A percentile compares a stretch with the other conserved stretches of the same genome.
These are phyloP conservation scores for Cyphomyrus discorhynchus DNA, from an alignment of 2,113 vertebrate genomes.

Conservation along the genomic window DNA sequence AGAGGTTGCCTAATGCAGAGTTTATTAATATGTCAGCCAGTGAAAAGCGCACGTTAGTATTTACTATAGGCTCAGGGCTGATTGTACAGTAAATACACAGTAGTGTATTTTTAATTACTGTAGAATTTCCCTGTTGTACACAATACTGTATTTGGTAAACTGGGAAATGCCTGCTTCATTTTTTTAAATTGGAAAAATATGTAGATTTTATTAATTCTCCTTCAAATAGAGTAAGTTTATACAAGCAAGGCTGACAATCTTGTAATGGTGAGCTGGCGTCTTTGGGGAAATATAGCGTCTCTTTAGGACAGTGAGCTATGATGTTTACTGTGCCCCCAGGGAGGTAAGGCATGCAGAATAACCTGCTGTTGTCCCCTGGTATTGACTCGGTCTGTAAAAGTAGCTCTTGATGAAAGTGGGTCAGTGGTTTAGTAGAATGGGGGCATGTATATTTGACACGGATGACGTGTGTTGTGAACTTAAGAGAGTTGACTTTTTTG, in stretches of 20 bases:
- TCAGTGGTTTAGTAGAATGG: background rate
- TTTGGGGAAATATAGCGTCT: background rate
- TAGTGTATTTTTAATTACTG: background rate
- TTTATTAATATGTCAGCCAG: background rate
- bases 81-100: background rate
- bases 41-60: background rate
- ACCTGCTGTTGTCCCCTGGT: slow-evolving; percentile 21
- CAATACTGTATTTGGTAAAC: background rate
- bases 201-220: background rate
- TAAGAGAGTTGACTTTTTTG: background rate
- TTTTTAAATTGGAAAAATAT: background rate
- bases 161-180: background rate
- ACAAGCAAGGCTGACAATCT: background rate
- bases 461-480: background rate
- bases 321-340: background rate
- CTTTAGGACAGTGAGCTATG: background rate
- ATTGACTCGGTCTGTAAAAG: background rate
- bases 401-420: background rate
- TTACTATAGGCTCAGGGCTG: background rate
- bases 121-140: background rate
- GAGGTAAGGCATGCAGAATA: slow-evolving; percentile 23
- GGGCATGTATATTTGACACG: background rate
- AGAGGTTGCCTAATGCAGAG: background rate
- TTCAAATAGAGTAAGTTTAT: background rate
- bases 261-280: background rate